Conservation (phyloP, 1,140 invertebrate genomes). For the Drosophila seguyi region DNA sequence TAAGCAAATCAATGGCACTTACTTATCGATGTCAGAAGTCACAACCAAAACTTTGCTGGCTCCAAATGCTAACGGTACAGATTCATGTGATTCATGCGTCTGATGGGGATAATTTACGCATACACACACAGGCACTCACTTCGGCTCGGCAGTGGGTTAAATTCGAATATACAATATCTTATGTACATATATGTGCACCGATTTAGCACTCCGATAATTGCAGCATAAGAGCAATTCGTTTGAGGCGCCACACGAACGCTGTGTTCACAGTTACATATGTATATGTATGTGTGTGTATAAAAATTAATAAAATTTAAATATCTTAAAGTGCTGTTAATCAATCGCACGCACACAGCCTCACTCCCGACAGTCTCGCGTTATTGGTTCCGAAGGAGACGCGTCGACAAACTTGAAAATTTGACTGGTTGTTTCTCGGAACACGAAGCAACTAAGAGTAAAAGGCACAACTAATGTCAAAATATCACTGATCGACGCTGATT, state of each 20-base stretch:
- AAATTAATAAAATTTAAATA: conserved; percentile 54
- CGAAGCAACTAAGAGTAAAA: conserved; percentile 14
- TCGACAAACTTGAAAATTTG: conserved; percentile 50
- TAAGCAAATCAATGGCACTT: conserved; percentile 5
- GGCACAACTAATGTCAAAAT: conserved; percentile 11
- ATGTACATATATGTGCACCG: conserved; percentile 4
- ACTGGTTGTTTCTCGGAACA: conserved; percentile 21
- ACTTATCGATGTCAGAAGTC: conserved; percentile 20
- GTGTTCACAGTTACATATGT: not conserved
- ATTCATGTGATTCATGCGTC: conserved; percentile 16
- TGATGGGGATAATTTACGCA: conserved; percentile 10
- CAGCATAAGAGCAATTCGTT: conserved; percentile 40
- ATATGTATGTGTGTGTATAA: conserved; percentile 11
- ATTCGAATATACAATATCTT: conserved; percentile 6
- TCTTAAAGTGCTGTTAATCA: conserved; percentile 48
- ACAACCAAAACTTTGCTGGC: not conserved
- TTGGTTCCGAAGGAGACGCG: conserved; percentile 41
- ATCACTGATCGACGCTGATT: conserved; percentile 22
- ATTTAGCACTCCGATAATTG: conserved; percentile 34
- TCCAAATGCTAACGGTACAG: conserved; percentile 5
- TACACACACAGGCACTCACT: not conserved
- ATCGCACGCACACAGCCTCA: conserved; percentile 18
- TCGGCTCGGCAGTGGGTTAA: conserved; percentile 14
- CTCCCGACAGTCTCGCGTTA: conserved; percentile 18
- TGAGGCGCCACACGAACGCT: conserved; percentile 51